These are phyloP conservation scores for Petrolisthes manimaculis DNA, from an alignment of 2,888 invertebrate species.

Conservation along the genomic window DNA sequence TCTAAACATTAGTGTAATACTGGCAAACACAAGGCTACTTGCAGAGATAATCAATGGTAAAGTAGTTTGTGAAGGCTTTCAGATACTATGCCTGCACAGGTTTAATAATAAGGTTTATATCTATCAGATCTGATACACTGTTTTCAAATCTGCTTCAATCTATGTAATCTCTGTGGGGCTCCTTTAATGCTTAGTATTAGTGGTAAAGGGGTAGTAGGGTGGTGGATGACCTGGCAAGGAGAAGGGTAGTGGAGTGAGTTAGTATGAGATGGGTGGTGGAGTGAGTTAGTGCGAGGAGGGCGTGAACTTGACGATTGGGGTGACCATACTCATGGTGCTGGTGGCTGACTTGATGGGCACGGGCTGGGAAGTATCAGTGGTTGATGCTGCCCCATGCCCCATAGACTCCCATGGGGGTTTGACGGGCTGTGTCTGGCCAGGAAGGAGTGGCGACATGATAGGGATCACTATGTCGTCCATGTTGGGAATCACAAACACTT, in stretches of 20 bases:
- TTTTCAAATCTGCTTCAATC: too few relatives aligned
- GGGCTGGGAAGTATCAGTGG: neutral
- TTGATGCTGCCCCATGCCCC: neutral
- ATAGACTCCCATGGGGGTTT: slow-evolving; percentile 60
- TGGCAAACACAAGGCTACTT: too few relatives aligned
- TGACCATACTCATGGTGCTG: slow-evolving; percentile 3
- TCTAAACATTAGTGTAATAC: too few relatives aligned
- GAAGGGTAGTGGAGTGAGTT: too few relatives aligned
- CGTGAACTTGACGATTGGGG: slow-evolving; percentile 49
- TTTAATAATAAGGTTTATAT: neutral
- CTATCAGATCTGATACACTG: neutral
- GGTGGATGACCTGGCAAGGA: too few relatives aligned
- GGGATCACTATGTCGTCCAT: slow-evolving; percentile 90
- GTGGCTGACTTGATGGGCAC: neutral
- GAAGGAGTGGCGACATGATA: slow-evolving; percentile 72
- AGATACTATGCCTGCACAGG: too few relatives aligned
- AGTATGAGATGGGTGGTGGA: neutral
- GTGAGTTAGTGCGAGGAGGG: slow-evolving; percentile 39
- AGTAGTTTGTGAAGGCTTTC: too few relatives aligned
- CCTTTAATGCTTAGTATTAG: too few relatives aligned
- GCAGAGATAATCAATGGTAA: too few relatives aligned
- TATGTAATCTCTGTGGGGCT: too few relatives aligned
- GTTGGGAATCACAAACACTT: slow-evolving; percentile 89
- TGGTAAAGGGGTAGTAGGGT: too few relatives aligned
- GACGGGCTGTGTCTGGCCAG: slow-evolving; percentile 50